Evolutionary conservation across 92 coral and sea anemone genomes (phyloP).

Genomic region (Parazoanthus darwini): DNA sequence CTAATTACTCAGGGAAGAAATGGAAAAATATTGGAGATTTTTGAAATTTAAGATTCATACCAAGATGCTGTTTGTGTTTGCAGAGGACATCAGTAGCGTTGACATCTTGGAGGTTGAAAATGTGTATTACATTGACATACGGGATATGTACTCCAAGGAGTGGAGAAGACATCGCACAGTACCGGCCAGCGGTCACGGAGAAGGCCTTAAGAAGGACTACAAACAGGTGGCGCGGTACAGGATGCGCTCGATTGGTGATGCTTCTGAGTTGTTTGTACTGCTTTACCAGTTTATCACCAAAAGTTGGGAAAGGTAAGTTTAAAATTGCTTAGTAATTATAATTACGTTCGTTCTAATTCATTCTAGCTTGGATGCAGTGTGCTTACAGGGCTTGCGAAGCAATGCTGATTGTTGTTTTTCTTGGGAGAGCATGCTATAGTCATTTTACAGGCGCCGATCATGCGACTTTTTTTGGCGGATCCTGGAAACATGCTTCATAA

Average conservation of each 20-base stretch:
- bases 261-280: constrained; percentile 95
- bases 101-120: constrained; percentile 82
- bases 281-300: constrained; percentile 85
- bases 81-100: constrained; percentile 90
- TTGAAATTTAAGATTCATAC: no score
- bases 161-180: constrained; percentile 81
- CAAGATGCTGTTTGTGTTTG: background rate
- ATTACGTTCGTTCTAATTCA: background rate
- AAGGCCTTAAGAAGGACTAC: constrained; percentile 57
- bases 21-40: no score
- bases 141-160: constrained; percentile 80
- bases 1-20: no score
- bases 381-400: no score
- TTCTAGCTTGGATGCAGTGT: background rate
- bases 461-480: background rate
- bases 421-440: constrained; percentile 12
- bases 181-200: constrained; percentile 35
- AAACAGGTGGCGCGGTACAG: constrained; percentile 92
- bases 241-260: constrained; percentile 94
- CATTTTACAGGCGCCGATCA: background rate
- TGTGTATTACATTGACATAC: constrained; percentile 83
- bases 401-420: no score
- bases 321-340: background rate
- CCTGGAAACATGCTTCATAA: background rate
- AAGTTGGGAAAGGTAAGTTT: constrained; percentile 52